Conservation (phyloP, 2,888 invertebrate genomes). For the Argyresthia albistria region DNA sequence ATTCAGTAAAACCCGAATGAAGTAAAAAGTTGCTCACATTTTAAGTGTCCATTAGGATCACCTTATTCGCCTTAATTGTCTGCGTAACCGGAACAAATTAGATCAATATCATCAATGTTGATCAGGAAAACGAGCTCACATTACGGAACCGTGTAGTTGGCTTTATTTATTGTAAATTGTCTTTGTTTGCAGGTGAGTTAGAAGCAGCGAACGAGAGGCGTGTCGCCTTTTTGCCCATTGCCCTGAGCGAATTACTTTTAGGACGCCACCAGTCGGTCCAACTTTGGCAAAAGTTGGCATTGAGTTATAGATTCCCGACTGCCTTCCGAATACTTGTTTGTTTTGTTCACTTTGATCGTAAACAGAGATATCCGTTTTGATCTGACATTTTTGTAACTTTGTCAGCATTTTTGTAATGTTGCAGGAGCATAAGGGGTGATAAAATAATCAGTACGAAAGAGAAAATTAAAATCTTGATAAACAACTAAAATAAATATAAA, state of each 20-base stretch:
- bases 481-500: too few relatives aligned
- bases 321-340: conserved; percentile 64
- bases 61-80: too few relatives aligned
- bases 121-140: too few relatives aligned
- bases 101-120: too few relatives aligned
- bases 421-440: too few relatives aligned
- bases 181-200: conserved; percentile 61
- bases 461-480: too few relatives aligned
- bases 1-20: too few relatives aligned
- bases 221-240: conserved; percentile 42
- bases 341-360: conserved; percentile 59
- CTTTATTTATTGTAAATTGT: conserved; percentile 23
- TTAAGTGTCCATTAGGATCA: too few relatives aligned
- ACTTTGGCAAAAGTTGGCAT: conserved; percentile 63
- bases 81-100: too few relatives aligned
- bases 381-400: conserved; percentile 19
- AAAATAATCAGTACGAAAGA: too few relatives aligned
- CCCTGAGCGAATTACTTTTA: conserved; percentile 46
- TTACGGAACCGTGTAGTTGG: not conserved
- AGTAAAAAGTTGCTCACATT: too few relatives aligned
- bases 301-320: conserved; percentile 69
- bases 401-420: not conserved
- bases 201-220: conserved; percentile 38
- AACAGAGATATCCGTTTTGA: conserved; percentile 53
- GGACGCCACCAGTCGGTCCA: conserved; percentile 37